phyloP scores from a whole-genome alignment of 1,140 invertebrate species.

The Pseudobourletiella spinata region DNA sequence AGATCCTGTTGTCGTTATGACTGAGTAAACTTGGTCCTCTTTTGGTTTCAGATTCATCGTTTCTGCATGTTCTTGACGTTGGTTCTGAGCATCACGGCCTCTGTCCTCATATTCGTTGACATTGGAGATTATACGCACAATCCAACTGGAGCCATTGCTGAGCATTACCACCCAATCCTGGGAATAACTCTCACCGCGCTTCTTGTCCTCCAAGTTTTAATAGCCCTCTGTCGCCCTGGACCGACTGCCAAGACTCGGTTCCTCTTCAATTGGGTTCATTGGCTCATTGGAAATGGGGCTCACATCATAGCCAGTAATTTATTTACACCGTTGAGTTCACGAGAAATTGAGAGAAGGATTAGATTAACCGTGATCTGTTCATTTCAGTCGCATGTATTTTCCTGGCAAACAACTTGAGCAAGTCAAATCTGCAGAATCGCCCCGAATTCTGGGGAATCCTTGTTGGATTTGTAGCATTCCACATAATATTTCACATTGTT shows the following conservation, averaged over 20 bases:
- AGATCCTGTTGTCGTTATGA: constrained; percentile 8
- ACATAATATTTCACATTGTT: constrained; percentile 78
- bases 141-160: constrained; percentile 45
- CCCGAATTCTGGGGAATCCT: constrained; percentile 45
- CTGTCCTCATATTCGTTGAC: constrained; percentile 76
- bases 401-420: constrained; percentile 73
- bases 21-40: too few species aligned
- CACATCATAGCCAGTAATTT: constrained; percentile 79
- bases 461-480: constrained; percentile 77
- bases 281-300: constrained; percentile 83
- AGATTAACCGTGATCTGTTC: too few species aligned
- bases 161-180: constrained; percentile 54
- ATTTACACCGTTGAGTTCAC: constrained; percentile 42
- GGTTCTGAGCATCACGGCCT: constrained; percentile 62
- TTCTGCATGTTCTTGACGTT: constrained; percentile 75
- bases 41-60: constrained; percentile 61
- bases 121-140: constrained; percentile 51
- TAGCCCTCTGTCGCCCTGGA: constrained; percentile 75
- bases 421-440: constrained; percentile 75
- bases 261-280: constrained; percentile 92
- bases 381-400: constrained; percentile 86
- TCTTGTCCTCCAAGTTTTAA: constrained; percentile 71
- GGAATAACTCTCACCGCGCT: constrained; percentile 66
- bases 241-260: constrained; percentile 68
- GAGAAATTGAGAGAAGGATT: too few species aligned